Evolutionary conservation across 2,888 invertebrate species (phyloP).

Genomic region (Agrochola macilenta): DNA sequence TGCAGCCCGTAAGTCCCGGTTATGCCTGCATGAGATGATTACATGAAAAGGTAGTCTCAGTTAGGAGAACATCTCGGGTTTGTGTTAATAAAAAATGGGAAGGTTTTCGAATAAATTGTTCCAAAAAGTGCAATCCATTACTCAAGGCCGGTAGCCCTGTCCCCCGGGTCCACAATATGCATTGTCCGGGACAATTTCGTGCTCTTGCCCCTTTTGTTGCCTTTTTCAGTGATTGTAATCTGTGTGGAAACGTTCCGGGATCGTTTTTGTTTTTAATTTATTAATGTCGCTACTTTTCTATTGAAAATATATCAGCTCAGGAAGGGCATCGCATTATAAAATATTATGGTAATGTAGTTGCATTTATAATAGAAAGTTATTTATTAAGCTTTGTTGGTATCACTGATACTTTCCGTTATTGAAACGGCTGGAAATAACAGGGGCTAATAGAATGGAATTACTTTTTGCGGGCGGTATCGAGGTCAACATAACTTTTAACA

Average conservation of each 20-base stretch:
- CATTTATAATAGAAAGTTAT: constrained; percentile 19
- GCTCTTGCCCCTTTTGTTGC: constrained; percentile 76
- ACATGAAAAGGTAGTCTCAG: constrained; percentile 39
- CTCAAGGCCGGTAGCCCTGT: constrained; percentile 62
- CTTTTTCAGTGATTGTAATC: constrained; percentile 76
- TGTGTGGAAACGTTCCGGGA: constrained; percentile 58
- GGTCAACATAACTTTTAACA: constrained; percentile 61
- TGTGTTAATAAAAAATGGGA: constrained; percentile 29
- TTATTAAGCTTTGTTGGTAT: constrained; percentile 18
- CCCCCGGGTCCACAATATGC: constrained; percentile 76
- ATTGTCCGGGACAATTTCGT: constrained; percentile 81
- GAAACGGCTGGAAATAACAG: constrained; percentile 47
- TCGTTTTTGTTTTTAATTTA: constrained; percentile 59
- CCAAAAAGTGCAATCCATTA: constrained; percentile 64
- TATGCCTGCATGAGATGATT: constrained; percentile 47
- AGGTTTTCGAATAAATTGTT: constrained; percentile 53
- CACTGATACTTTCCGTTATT: constrained; percentile 42
- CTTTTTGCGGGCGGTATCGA: constrained; percentile 39
- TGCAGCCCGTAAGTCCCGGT: constrained; percentile 47
- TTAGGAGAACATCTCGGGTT: constrained; percentile 23
- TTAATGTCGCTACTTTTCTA: constrained; percentile 58
- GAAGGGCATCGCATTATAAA: constrained; percentile 23
- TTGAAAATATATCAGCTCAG: constrained; percentile 29
- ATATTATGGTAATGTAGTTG: constrained; percentile 14
- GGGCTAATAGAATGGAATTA: constrained; percentile 59